A percentile compares a stretch with the other conserved stretches of the same genome.
Evolutionary conservation across 2,797 vertebrate genomes (phyloP).

Genomic region (Myripristis murdjan): DNA sequence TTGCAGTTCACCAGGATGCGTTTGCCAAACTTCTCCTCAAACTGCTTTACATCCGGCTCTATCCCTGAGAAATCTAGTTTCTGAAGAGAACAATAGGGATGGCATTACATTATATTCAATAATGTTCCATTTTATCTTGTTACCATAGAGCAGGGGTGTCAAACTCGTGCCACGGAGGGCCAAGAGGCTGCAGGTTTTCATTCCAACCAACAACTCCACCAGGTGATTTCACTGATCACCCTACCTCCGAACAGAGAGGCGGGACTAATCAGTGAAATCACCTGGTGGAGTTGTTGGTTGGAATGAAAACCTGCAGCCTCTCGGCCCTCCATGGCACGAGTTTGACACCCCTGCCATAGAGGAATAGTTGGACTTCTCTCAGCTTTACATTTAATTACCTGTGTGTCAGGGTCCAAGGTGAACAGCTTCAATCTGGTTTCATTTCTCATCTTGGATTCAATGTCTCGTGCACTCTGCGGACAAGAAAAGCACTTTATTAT

Average conservation of each 20-base stretch:
- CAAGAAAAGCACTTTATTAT: constrained; percentile 51
- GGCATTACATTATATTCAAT: constrained; percentile 11
- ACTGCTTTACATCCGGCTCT: constrained; percentile 95
- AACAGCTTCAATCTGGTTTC: constrained; percentile 96
- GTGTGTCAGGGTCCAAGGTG: constrained; percentile 95
- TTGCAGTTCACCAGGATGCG: constrained; percentile 96
- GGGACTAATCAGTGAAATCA: too few species aligned
- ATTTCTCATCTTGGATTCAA: constrained; percentile 93
- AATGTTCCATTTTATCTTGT: neutral
- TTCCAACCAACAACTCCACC: too few species aligned
- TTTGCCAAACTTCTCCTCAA: constrained; percentile 98
- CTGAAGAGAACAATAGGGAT: constrained; percentile 75
- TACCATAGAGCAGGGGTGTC: neutral
- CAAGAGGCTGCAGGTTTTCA: too few species aligned
- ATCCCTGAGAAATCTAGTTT: constrained; percentile 95
- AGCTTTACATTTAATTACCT: constrained; percentile 83
- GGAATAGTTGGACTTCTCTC: neutral
- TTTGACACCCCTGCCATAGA: too few species aligned
- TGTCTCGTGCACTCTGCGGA: constrained; percentile 93
- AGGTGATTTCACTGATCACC: too few species aligned
- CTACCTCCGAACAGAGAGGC: too few species aligned
- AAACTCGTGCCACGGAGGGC: too few species aligned
- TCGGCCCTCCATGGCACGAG: too few species aligned
- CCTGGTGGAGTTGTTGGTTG: too few species aligned
- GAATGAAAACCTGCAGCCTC: too few species aligned